Conservation (phyloP, 2,888 invertebrate genomes). For the Temnothorax rugatulus region DNA sequence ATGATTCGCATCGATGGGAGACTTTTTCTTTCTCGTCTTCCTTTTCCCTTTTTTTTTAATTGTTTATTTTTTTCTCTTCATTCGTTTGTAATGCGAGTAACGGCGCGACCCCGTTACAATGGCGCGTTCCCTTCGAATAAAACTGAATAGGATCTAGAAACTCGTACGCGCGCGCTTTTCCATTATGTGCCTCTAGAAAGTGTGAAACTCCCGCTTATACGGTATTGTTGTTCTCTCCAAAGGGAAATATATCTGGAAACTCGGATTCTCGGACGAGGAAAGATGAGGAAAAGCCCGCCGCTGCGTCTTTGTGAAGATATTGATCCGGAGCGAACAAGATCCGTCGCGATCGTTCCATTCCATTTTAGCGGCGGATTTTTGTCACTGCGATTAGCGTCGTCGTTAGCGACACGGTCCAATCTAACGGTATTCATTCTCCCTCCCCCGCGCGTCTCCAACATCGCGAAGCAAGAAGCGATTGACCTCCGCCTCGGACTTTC, state of each 20-base stretch:
- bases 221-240: slow-evolving; percentile 29
- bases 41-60: neutral
- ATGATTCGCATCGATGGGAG: neutral
- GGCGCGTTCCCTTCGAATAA: slow-evolving; percentile 45
- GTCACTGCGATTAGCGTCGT: slow-evolving; percentile 34
- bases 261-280: neutral
- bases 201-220: slow-evolving; percentile 53
- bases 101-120: slow-evolving; percentile 34
- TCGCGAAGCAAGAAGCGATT: slow-evolving; percentile 66
- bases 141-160: slow-evolving; percentile 54
- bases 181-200: slow-evolving; percentile 56
- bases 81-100: slow-evolving; percentile 11
- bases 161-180: slow-evolving; percentile 47
- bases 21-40: neutral
- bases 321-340: neutral
- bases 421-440: slow-evolving; percentile 69
- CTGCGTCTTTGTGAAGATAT: neutral
- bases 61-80: neutral
- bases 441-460: neutral
- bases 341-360: slow-evolving; percentile 14
- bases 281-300: neutral
- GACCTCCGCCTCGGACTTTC: slow-evolving; percentile 75
- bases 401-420: slow-evolving; percentile 67
- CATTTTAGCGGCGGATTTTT: neutral
- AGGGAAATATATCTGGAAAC: slow-evolving; percentile 28